Base-by-base conservation (phyloP, 2,888 invertebrate species). In the Machimus atricapillus region DNA sequence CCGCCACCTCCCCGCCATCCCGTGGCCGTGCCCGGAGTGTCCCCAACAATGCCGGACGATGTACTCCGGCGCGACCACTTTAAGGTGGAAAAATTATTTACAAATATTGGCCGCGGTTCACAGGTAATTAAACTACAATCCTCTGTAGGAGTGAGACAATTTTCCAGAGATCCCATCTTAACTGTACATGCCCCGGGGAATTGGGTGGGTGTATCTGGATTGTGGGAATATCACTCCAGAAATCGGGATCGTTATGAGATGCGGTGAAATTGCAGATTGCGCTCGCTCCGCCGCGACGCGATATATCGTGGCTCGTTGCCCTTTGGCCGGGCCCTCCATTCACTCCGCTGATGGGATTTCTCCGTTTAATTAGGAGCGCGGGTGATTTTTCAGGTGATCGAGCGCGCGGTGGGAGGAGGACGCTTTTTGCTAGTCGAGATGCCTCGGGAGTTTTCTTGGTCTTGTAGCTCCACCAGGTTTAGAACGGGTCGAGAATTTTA, bases 191-290 rank as follows among this genome's bases (percentile, higher is more conserved):
- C 78, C 86, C 58, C 82, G 40, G 81, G 87, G 87, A 82, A 34
- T 86, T 85, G 88, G 88, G 89, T 89, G 89, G 89, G 89, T 89
- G 89, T 89, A 89, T 89, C 89, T 89, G 89, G 89, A 89, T 89
- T 89, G 89, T 89, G 89, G 89, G 89, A 89, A 89, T 81, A 86
- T 77, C 56, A 77, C 52, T 46, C 73, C 46, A 85, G 85, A 66
- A 66, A 74, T 85, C 85, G 85, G 74, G 85, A 85, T 85, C 85
- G 85, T 85, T 85, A 85, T 85, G 85, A 85, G 85, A 43, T 34
- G 31, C 27, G 46, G 85, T n/a, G 85, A 74, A 74, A 74, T 85
- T 74, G 73, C 74, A 74, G 85, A 85, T 85, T 74, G 66, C 23
- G 66, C 66, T 27, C 66, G 16, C 43, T 31, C 16, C 14, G 85